Percentiles rank a stretch among this genome's conserved stretches.
Conservation (phyloP, 1,140 invertebrate species). For the Bicyclus anynana region DNA sequence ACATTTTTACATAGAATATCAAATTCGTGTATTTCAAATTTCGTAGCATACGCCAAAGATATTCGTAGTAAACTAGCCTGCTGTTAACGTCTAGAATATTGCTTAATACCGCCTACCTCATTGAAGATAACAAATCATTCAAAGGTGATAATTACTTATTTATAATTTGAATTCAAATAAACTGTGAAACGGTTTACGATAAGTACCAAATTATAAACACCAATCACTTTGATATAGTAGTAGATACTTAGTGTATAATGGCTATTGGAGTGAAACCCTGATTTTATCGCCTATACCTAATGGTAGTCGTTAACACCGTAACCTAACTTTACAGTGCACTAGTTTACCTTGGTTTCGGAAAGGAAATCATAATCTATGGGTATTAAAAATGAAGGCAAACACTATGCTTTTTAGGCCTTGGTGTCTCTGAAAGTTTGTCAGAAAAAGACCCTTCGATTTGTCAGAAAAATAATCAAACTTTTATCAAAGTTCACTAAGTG, state of each 20-base stretch:
- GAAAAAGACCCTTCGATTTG: no score
- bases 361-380: not conserved
- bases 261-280: slow-evolving; percentile 4
- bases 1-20: no score
- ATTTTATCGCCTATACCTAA: slow-evolving; percentile 3
- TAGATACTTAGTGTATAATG: not conserved
- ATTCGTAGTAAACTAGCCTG: no score
- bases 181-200: not conserved
- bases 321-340: slow-evolving; percentile 5
- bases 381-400: slow-evolving; percentile 1
- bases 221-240: slow-evolving; percentile 6
- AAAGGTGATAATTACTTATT: not conserved
- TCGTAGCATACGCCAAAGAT: no score
- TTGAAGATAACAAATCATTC: not conserved
- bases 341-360: slow-evolving; percentile 4
- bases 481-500: no score
- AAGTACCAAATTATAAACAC: slow-evolving; percentile 2
- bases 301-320: slow-evolving; percentile 7
- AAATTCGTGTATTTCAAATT: no score
- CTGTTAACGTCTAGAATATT: no score
- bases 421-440: no score
- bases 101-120: not conserved
- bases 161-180: slow-evolving; percentile 1
- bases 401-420: no score
- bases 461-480: no score